Evolutionary conservation across 2,797 vertebrate genomes (phyloP).

Genomic region (Kryptopterus vitreolus): DNA sequence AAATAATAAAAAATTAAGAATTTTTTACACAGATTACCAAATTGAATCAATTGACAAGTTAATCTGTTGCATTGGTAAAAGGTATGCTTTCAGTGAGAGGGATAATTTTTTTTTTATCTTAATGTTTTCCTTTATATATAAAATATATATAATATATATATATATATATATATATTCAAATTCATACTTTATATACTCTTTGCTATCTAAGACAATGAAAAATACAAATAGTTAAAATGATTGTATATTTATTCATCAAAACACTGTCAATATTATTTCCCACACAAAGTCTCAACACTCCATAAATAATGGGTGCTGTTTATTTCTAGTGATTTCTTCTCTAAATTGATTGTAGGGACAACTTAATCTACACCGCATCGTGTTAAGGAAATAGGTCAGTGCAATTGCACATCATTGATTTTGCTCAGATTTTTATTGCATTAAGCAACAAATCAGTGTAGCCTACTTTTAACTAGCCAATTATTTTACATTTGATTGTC

Average conservation of each 20-base stretch:
- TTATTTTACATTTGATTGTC: background rate
- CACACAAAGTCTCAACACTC: background rate
- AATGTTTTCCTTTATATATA: background rate
- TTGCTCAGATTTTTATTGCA: background rate
- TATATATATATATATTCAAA: no score
- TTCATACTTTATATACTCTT: no score
- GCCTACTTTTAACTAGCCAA: background rate
- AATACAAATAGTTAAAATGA: background rate
- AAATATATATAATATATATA: no score
- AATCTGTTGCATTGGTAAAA: background rate
- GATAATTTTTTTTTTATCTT: background rate
- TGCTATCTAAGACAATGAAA: background rate
- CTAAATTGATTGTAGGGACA: background rate
- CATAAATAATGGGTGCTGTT: background rate
- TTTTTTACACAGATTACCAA: background rate
- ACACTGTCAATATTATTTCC: background rate
- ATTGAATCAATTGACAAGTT: background rate
- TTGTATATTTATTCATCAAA: background rate
- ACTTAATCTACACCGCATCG: background rate
- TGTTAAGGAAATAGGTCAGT: background rate
- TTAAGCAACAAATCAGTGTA: background rate
- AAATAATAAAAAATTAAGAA: background rate
- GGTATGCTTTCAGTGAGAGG: background rate
- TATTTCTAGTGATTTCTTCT: background rate
- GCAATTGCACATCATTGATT: background rate